Base-by-base conservation (phyloP, 2,797 vertebrate genomes). In the Molossus molossus region DNA sequence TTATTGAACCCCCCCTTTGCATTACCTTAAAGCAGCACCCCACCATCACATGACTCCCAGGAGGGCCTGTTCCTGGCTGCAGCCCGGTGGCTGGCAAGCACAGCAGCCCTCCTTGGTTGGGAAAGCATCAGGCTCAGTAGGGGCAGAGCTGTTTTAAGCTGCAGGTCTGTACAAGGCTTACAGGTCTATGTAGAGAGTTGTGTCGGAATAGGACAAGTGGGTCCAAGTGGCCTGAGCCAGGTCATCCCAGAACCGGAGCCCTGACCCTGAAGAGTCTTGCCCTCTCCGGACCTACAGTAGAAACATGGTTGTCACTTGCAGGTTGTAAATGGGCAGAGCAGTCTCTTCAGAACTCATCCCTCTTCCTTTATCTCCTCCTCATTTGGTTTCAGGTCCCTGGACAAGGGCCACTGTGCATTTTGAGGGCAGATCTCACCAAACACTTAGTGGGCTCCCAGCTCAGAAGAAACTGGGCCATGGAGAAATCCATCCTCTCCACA, bases 391-490 rank as follows among this genome's bases (percentile, higher is more conserved):
- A 57, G 57, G 50, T 87, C 67, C 37, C 60, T 2, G 27, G 11
- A 48, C 14, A 21, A 75, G 60, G 58, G 65, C 15, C 62, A 37
- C 86, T 53, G 45, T 25, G 27, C 9, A 0, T 70, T 62, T 17
- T 48, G 57, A 80, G 40, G 53, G 73, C 27, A 90, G 94, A 37
- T n/a, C 23, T 87, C 69, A 23, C 9, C 40, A 79, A 87, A 76
- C 11, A n/a, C 21, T 14, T 33, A 70, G 27, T 15, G 48, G 65
- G 58, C 45, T 85, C 45, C 90, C 45, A 62, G 57, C 33, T 55
- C 55, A 40, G 87, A 58, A 86, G 82, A 96, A 97, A 95, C 57
- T 72, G 80, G 79, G 89, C 53, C 33, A 0, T 29, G 37, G 48
- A 1, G 65, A 91, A 96, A 92, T 91, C 72, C 64, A 79, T 21